These are phyloP conservation scores for Muscicapa comitata DNA, from an alignment of 2,797 vertebrate genomes.

Conservation along the genomic window DNA sequence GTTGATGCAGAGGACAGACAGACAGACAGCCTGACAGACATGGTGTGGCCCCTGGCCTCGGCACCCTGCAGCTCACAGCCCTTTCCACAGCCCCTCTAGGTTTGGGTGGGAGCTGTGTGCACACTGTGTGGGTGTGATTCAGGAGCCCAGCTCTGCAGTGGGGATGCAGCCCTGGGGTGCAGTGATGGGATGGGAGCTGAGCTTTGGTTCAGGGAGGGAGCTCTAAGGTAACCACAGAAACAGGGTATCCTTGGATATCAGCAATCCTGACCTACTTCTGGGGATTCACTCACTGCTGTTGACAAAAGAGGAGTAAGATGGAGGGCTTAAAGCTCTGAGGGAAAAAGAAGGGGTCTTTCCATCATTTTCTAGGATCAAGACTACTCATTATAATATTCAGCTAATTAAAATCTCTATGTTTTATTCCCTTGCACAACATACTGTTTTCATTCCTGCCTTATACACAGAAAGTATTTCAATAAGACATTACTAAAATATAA, in stretches of 20 bases:
- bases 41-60: neutral
- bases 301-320: slow-evolving; percentile 23
- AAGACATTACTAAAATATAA: neutral
- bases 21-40: neutral
- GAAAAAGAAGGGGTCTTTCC: neutral
- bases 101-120: neutral
- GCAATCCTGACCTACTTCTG: slow-evolving; percentile 66
- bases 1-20: neutral
- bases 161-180: neutral
- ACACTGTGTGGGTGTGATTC: neutral
- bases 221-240: slow-evolving; percentile 62
- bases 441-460: neutral
- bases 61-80: neutral
- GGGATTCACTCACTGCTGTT: slow-evolving; percentile 31
- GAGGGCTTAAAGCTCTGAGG: neutral
- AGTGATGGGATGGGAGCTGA: neutral
- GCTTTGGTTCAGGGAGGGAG: neutral
- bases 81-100: neutral
- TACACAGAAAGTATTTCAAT: neutral
- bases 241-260: slow-evolving; percentile 67
- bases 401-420: neutral
- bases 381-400: neutral
- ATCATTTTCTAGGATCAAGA: neutral
- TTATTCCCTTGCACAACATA: neutral
- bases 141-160: neutral